These are phyloP conservation scores for Euthynnus affinis DNA, from an alignment of 2,797 vertebrate species.

Conservation along the genomic window DNA sequence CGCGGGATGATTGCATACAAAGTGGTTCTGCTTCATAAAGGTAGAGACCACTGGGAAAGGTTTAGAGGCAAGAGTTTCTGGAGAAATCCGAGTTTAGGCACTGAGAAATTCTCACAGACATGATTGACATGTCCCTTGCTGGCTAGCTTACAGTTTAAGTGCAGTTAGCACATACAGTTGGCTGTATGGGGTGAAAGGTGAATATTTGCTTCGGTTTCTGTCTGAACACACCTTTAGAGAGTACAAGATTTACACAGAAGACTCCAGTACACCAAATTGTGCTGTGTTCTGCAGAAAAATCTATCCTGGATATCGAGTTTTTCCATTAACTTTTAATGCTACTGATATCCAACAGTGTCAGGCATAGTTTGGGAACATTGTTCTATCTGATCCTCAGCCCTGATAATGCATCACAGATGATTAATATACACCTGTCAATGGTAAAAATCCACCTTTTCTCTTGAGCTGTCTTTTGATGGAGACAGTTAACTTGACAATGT, in stretches of 20 bases:
- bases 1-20: too few species aligned
- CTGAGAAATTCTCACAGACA: not conserved
- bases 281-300: not conserved
- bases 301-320: not conserved
- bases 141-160: not conserved
- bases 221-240: too few species aligned
- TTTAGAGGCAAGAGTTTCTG: not conserved
- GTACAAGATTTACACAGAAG: not conserved
- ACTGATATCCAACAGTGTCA: not conserved
- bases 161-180: too few species aligned
- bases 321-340: not conserved
- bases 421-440: too few species aligned
- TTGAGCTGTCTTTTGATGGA: not conserved
- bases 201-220: not conserved
- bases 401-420: not conserved
- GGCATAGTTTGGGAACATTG: not conserved
- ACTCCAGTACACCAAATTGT: not conserved
- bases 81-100: not conserved
- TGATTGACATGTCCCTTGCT: not conserved
- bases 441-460: not conserved
- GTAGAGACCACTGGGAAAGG: too few species aligned
- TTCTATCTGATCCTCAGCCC: not conserved
- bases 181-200: not conserved
- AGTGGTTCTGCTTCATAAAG: too few species aligned
- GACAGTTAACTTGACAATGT: not conserved